Percentiles rank a stretch among this genome's conserved stretches.
Evolutionary conservation across 2,797 vertebrate genomes (phyloP).

Genomic region (Myotis daubentonii): DNA sequence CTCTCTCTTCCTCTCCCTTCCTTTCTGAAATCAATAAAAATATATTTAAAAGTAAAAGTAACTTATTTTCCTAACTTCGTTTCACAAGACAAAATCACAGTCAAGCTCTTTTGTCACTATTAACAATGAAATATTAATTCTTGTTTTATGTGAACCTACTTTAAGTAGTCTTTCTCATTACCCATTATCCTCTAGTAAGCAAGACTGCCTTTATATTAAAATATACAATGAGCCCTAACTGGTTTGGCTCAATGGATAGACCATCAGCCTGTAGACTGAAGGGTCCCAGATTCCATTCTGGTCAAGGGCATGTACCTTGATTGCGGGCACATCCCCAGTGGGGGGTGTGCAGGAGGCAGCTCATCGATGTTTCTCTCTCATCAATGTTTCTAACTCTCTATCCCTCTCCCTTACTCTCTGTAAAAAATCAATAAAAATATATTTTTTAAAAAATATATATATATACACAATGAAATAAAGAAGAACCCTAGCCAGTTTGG

Average conservation of each 20-base stretch:
- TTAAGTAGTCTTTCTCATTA: slow-evolving; percentile 38
- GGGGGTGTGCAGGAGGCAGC: too few relatives aligned
- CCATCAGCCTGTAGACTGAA: too few relatives aligned
- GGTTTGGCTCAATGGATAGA: not conserved
- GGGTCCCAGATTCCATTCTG: not conserved
- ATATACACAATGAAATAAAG: not conserved
- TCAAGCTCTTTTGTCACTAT: not conserved
- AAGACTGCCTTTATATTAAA: slow-evolving; percentile 48
- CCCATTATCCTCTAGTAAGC: not conserved
- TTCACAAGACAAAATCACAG: slow-evolving; percentile 39
- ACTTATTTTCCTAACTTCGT: slow-evolving; percentile 43
- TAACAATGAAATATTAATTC: slow-evolving; percentile 52
- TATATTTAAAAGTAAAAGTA: not conserved
- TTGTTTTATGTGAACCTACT: slow-evolving; percentile 21
- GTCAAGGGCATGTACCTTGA: not conserved
- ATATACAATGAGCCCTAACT: not conserved
- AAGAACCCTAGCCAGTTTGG: not conserved
- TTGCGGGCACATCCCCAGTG: not conserved
- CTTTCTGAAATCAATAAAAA: not conserved
- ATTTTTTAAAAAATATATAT: too few relatives aligned
- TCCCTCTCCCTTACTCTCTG: too few relatives aligned
- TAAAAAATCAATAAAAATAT: not conserved
- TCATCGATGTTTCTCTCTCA: not conserved
- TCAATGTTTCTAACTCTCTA: not conserved
- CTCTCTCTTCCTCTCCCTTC: too few relatives aligned